A percentile compares a stretch with the other conserved stretches of the same genome.
These are phyloP conservation scores for Zygothrica quintamaculata DNA, from an alignment of 2,888 invertebrate genomes.

Conservation along the genomic window DNA sequence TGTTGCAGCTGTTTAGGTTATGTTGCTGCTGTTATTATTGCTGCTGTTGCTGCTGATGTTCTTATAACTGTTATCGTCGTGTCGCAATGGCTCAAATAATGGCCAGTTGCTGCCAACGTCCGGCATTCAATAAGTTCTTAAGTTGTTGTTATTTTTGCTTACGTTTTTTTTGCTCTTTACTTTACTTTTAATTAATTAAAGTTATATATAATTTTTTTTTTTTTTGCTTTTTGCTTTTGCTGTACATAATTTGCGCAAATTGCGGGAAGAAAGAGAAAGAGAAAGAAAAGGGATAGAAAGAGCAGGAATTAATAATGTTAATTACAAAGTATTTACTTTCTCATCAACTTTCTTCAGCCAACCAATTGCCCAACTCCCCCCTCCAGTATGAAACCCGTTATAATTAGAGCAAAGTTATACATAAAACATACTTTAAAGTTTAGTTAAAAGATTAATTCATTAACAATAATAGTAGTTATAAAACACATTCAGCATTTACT, in stretches of 20 bases:
- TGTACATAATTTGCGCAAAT: conserved; percentile 44
- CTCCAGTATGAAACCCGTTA: too few species aligned
- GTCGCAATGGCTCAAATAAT: not conserved
- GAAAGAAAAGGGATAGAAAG: conserved; percentile 11
- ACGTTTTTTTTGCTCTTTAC: conserved; percentile 35
- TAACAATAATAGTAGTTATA: too few species aligned
- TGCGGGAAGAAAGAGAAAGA: conserved; percentile 14
- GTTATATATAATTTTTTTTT: too few species aligned
- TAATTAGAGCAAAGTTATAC: too few species aligned
- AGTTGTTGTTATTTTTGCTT: conserved; percentile 24
- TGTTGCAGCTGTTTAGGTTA: not conserved
- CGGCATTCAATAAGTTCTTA: too few species aligned
- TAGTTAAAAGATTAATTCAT: too few species aligned
- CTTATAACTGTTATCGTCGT: conserved; percentile 11
- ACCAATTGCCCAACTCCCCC: not conserved
- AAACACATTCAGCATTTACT: too few species aligned
- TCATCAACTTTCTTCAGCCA: conserved; percentile 25
- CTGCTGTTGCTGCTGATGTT: not conserved
- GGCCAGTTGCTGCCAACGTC: too few species aligned
- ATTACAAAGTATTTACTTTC: conserved; percentile 48
- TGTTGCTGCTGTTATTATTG: conserved; percentile 1
- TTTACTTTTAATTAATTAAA: conserved; percentile 72
- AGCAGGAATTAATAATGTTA: conserved; percentile 65
- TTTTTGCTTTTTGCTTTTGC: too few species aligned
- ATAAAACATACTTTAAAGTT: too few species aligned